A percentile compares a stretch with the other conserved stretches of the same genome.
Conservation (phyloP, 2,113 vertebrate genomes). For the Bothrops jararaca region DNA sequence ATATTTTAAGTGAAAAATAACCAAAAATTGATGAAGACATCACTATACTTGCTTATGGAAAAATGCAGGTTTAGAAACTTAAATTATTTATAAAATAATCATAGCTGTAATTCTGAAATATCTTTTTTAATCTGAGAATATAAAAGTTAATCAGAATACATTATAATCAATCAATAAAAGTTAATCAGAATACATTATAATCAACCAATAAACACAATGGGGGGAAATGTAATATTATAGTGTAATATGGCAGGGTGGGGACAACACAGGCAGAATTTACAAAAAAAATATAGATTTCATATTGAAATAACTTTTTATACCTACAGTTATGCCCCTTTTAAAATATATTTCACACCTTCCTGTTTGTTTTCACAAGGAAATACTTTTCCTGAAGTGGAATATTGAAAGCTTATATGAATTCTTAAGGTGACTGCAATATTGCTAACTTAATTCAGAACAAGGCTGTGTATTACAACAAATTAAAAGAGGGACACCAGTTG, state of each 20-base stretch:
- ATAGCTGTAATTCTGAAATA: slow-evolving; percentile 69
- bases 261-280: slow-evolving; percentile 53
- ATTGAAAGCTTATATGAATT: slow-evolving; percentile 61
- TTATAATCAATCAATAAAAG: slow-evolving; percentile 67
- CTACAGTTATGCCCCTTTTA: slow-evolving; percentile 66
- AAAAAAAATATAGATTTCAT: slow-evolving; percentile 62
- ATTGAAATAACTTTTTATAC: slow-evolving; percentile 65
- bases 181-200: slow-evolving; percentile 72
- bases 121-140: slow-evolving; percentile 66
- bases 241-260: slow-evolving; percentile 57
- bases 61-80: slow-evolving; percentile 67
- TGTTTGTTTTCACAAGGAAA: slow-evolving; percentile 42
- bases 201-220: slow-evolving; percentile 72
- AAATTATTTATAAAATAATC: slow-evolving; percentile 70
- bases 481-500: slow-evolving; percentile 4
- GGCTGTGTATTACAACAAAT: slow-evolving; percentile 35
- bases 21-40: slow-evolving; percentile 43
- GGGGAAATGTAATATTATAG: slow-evolving; percentile 75
- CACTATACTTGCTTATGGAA: slow-evolving; percentile 55
- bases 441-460: slow-evolving; percentile 52
- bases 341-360: slow-evolving; percentile 69
- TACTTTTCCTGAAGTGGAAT: slow-evolving; percentile 58
- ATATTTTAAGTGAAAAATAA: background rate
- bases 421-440: slow-evolving; percentile 41
- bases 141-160: slow-evolving; percentile 71